phyloP scores from a whole-genome alignment of 2,888 invertebrate species.

The Drosophila melanocephala region DNA sequence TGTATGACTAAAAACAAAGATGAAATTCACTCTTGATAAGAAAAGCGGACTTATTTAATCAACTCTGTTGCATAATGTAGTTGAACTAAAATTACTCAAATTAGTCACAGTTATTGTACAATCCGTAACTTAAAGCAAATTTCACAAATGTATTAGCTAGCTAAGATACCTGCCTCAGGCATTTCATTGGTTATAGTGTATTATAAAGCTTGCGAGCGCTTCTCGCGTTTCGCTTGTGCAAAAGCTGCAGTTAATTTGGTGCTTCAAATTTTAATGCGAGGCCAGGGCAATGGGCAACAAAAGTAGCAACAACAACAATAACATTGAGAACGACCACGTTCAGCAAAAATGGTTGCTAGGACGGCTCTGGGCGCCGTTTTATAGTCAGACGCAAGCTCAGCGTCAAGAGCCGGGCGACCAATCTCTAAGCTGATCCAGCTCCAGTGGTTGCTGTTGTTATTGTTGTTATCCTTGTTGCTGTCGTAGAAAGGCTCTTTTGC shows the following conservation, averaged over 20 bases:
- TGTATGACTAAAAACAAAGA: background rate
- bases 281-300: slow-evolving; percentile 53
- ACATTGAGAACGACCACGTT: slow-evolving; percentile 64
- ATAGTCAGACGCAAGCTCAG: slow-evolving; percentile 67
- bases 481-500: slow-evolving; percentile 64
- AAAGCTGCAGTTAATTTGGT: slow-evolving; percentile 82
- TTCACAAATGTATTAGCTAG: slow-evolving; percentile 5
- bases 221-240: slow-evolving; percentile 70
- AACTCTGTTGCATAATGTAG: background rate
- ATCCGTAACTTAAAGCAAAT: background rate
- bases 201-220: slow-evolving; percentile 62
- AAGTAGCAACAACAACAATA: slow-evolving; percentile 34
- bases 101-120: background rate
- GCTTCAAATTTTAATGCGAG: slow-evolving; percentile 78
- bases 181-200: slow-evolving; percentile 55
- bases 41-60: background rate
- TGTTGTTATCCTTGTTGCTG: slow-evolving; percentile 35
- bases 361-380: slow-evolving; percentile 71
- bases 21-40: background rate
- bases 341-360: slow-evolving; percentile 64
- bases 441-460: slow-evolving; percentile 2
- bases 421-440: slow-evolving; percentile 47
- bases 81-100: background rate
- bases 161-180: slow-evolving; percentile 11
- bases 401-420: slow-evolving; percentile 59